A percentile compares a stretch with the other conserved stretches of the same genome.
Evolutionary conservation across 1,140 invertebrate species (phyloP).

Genomic region (Latrodectus geometricus): DNA sequence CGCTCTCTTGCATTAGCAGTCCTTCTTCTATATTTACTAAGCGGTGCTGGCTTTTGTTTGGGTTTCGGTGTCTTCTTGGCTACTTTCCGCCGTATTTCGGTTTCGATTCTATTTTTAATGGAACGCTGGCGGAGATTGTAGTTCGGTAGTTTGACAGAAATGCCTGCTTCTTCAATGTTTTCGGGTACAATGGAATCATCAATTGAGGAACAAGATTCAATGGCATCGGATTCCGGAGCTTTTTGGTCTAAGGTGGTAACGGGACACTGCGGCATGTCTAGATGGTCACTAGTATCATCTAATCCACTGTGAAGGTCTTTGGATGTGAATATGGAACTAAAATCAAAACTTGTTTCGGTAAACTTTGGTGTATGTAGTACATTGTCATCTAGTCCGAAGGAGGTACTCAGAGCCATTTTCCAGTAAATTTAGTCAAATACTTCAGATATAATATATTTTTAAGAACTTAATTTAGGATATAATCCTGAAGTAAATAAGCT

Average conservation of each 20-base stretch:
- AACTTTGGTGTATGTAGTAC: constrained; percentile 49
- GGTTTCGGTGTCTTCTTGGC: constrained; percentile 70
- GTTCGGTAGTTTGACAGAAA: constrained; percentile 63
- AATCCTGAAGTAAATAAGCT: too few species aligned
- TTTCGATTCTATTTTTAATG: constrained; percentile 72
- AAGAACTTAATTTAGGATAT: too few species aligned
- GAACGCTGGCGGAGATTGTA: constrained; percentile 73
- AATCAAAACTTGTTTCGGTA: constrained; percentile 51
- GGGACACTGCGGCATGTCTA: constrained; percentile 19
- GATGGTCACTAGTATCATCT: constrained; percentile 8
- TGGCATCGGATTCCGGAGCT: constrained; percentile 6
- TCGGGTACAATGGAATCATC: constrained; percentile 17
- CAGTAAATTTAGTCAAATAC: not conserved
- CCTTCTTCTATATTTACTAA: constrained; percentile 89
- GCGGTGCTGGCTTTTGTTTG: constrained; percentile 82
- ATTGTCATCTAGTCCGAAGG: constrained; percentile 28
- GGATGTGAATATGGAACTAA: constrained; percentile 52
- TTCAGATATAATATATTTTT: not conserved
- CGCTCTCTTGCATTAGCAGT: constrained; percentile 90
- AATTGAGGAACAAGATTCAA: constrained; percentile 28
- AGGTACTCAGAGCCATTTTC: constrained; percentile 28
- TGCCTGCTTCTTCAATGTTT: not conserved
- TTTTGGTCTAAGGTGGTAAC: constrained; percentile 5
- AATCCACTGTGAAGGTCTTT: constrained; percentile 9
- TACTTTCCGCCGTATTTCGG: constrained; percentile 67